Evolutionary conservation across 2,888 invertebrate species (phyloP).

Genomic region (Drosophila rubida): DNA sequence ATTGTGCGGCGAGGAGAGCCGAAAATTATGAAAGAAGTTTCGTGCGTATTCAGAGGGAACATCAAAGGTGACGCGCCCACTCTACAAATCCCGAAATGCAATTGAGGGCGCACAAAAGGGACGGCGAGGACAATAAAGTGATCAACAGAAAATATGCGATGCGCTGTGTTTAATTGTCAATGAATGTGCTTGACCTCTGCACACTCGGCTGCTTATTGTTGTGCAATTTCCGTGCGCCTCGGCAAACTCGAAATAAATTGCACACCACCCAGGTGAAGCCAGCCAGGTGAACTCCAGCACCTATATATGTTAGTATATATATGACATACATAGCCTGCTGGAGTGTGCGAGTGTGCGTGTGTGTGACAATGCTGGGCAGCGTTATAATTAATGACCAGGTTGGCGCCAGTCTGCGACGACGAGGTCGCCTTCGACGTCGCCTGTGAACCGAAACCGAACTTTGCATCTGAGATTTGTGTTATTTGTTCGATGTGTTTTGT

Average conservation of each 20-base stretch:
- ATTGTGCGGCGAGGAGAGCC: constrained; percentile 59
- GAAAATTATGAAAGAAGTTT: constrained; percentile 73
- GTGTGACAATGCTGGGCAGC: constrained; percentile 62
- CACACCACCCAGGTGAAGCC: constrained; percentile 75
- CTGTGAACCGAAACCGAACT: constrained; percentile 52
- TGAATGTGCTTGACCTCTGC: no score
- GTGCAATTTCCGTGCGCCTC: constrained; percentile 54
- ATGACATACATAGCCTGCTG: constrained; percentile 1
- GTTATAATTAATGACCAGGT: constrained; percentile 76
- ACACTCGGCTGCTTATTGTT: no score
- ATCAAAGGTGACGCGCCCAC: constrained; percentile 77
- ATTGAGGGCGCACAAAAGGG: constrained; percentile 43
- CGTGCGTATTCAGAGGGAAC: constrained; percentile 31
- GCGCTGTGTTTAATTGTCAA: constrained; percentile 71
- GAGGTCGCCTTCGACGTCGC: constrained; percentile 15
- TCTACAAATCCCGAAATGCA: constrained; percentile 55
- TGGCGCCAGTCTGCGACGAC: constrained; percentile 63
- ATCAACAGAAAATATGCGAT: constrained; percentile 47
- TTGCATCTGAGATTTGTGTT: constrained; percentile 51
- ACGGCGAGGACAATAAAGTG: constrained; percentile 68
- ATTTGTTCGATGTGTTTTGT: constrained; percentile 1
- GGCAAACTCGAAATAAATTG: constrained; percentile 57
- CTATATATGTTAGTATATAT: constrained; percentile 19
- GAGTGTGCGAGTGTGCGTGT: constrained; percentile 31
- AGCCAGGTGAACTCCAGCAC: constrained; percentile 35